Base-by-base conservation (phyloP, 1,140 invertebrate genomes). In the Atta cephalotes region DNA sequence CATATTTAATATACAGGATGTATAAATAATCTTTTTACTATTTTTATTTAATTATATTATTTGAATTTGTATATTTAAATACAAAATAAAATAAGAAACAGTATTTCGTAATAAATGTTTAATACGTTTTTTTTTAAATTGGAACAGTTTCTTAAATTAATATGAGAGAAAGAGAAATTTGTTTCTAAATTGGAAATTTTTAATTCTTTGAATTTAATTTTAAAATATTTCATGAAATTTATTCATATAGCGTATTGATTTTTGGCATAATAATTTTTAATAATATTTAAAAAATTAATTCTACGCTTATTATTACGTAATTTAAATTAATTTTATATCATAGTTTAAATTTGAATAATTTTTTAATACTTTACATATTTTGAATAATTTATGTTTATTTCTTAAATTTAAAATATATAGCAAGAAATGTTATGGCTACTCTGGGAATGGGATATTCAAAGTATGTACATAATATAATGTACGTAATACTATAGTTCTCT, bases 41-140 rank as follows among this genome's bases (percentile, higher is more conserved):
- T 28, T 68, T 68, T 68, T 25, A 68, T 68, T 3, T 4, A 68
- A 10, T 39, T 3, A 31, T 65, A 10, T 53, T 53, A 72, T 53
- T 74, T 72, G 14, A 31, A 74, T 2, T 74, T 53, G 16, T 49
- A 74, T 2, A 1, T 74, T 74, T 56, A 56, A 56, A 56, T 35
- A 18, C 18, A 66, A 66, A 66, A 66, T 18, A 35, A 66, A 66
- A 66, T 10, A 66, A 65, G 2, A 65, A 65, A 6, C 3, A 16
- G 5, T 63, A 65, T 35, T 18, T 65, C 18, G 2, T 65, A 18
- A 35, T 65, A 65, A 65, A 35, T 3, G 7, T 35, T 65, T 35
- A 35, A 18, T n/a, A n/a, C 4, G 18, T 18, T 6, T 31, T 31
- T 65, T 35, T 35, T 35, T 35, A 10, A 35, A n/a, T 35, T 28